Conservation (phyloP, 2,113 vertebrate species). For the Rhabdomys dilectus region DNA sequence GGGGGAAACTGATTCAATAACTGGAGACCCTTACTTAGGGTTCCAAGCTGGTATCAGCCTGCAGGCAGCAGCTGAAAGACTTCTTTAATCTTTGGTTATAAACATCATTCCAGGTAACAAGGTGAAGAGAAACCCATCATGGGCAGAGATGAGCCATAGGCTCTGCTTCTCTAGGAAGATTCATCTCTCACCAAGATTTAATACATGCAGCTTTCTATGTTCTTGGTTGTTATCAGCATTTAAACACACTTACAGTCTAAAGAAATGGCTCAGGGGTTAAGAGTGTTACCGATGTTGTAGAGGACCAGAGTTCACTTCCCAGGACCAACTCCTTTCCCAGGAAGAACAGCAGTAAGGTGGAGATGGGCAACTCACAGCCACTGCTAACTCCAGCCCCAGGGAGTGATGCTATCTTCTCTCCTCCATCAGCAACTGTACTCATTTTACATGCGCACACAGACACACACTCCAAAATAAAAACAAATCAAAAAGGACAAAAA, state of each 20-base stretch:
- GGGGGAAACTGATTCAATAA: not conserved
- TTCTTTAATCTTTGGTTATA: not conserved
- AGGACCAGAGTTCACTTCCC: not conserved
- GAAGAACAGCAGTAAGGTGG: too few relatives aligned
- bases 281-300: not conserved
- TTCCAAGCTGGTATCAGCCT: not conserved
- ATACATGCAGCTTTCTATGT: not conserved
- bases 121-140: not conserved
- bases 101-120: too few relatives aligned
- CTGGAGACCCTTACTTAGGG: not conserved
- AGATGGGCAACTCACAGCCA: not conserved
- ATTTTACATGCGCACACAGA: not conserved
- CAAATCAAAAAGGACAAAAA: not conserved
- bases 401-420: not conserved
- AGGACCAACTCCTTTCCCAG: too few relatives aligned
- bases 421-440: not conserved
- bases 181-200: not conserved
- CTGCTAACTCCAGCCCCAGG: not conserved
- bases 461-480: not conserved
- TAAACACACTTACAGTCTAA: not conserved
- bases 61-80: not conserved
- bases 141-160: fast-evolving
- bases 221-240: not conserved
- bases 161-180: not conserved
- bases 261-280: too few relatives aligned